Percentiles rank a stretch among this genome's conserved stretches.
These are phyloP conservation scores for Liparis tanakae DNA, from an alignment of 2,797 vertebrate species.

Conservation along the genomic window DNA sequence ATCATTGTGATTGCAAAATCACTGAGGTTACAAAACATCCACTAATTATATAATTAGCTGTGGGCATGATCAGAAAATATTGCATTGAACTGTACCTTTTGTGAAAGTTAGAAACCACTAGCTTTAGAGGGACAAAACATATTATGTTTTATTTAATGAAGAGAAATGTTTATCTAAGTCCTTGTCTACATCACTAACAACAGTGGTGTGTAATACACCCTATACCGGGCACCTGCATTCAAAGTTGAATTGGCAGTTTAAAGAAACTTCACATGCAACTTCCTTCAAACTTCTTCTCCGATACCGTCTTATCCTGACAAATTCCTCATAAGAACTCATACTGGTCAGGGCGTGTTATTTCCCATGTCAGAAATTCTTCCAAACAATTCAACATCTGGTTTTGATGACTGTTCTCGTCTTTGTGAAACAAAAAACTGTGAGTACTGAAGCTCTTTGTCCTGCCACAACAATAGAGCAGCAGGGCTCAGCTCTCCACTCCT, in stretches of 20 bases:
- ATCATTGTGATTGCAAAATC: too few species aligned
- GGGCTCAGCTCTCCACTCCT: constrained; percentile 8
- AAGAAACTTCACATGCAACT: constrained; percentile 19
- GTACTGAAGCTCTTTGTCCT: constrained; percentile 2
- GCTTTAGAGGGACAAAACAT: constrained; percentile 8
- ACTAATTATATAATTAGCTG: constrained; percentile 46
- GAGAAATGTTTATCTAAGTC: constrained; percentile 3
- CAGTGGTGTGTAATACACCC: background rate
- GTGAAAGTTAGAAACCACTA: background rate
- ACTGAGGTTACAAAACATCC: constrained; percentile 33
- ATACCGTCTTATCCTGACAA: too few species aligned
- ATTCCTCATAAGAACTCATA: background rate
- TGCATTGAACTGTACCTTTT: constrained; percentile 48
- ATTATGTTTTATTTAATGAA: background rate
- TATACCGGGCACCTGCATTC: background rate
- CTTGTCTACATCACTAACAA: background rate
- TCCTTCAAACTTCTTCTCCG: constrained; percentile 14
- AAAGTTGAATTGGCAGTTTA: constrained; percentile 7
- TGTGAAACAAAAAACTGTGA: constrained; percentile 24
- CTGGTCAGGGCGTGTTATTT: constrained; percentile 30
- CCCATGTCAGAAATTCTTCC: constrained; percentile 14
- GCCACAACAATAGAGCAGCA: constrained; percentile 5
- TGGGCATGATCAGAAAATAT: constrained; percentile 39
- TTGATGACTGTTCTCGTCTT: constrained; percentile 23
- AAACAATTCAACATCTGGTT: constrained; percentile 13